These are phyloP conservation scores for Musca domestica DNA, from an alignment of 1,140 invertebrate genomes.

Conservation along the genomic window DNA sequence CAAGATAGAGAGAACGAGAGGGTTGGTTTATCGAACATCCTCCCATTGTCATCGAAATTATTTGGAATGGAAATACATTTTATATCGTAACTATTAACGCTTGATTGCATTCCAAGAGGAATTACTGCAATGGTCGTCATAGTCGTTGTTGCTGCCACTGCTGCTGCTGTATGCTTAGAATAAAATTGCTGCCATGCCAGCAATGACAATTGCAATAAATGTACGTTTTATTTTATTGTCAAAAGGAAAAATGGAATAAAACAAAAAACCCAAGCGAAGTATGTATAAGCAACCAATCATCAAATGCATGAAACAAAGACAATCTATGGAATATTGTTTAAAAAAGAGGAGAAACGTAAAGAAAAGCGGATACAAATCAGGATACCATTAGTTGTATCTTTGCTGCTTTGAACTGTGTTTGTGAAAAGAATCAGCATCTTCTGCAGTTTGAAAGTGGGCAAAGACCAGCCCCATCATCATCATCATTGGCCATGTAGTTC, in stretches of 20 bases:
- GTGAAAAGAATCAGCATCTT: too few relatives aligned
- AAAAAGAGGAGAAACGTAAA: background rate
- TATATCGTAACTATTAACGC: slow-evolving; percentile 1
- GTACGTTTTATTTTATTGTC: too few relatives aligned
- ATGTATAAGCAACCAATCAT: too few relatives aligned
- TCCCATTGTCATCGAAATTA: slow-evolving; percentile 31
- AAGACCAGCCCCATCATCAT: too few relatives aligned
- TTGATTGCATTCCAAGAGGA: slow-evolving; percentile 6
- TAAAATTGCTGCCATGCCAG: background rate
- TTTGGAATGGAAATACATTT: slow-evolving; percentile 36
- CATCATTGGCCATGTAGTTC: too few relatives aligned
- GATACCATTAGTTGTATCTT: slow-evolving; percentile 7
- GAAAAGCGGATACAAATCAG: slow-evolving; percentile 17
- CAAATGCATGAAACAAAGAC: too few relatives aligned
- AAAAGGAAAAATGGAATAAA: too few relatives aligned
- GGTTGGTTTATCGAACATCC: too few relatives aligned
- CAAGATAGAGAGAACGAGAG: too few relatives aligned
- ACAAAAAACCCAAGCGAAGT: too few relatives aligned
- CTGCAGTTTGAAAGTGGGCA: too few relatives aligned
- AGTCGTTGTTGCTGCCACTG: background rate
- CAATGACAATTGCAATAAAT: background rate
- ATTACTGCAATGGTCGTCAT: background rate
- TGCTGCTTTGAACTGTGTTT: too few relatives aligned
- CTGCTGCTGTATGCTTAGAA: background rate
- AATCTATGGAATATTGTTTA: slow-evolving; percentile 7